Evolutionary conservation across 2,888 invertebrate genomes (phyloP).

Genomic region (Tromatobia lineatoria): DNA sequence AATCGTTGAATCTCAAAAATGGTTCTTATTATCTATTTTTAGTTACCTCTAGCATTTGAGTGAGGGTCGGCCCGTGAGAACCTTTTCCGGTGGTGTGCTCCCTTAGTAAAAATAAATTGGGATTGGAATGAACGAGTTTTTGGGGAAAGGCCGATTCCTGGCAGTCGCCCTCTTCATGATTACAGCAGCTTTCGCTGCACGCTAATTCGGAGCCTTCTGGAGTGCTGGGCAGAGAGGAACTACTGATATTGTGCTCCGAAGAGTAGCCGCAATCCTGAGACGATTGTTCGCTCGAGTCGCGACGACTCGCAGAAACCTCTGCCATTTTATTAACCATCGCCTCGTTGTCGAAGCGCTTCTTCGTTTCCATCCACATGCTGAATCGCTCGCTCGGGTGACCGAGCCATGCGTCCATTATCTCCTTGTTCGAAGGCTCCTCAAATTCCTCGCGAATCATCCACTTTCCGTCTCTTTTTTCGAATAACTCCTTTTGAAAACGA

Average conservation of each 20-base stretch:
- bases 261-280: slow-evolving; percentile 96
- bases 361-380: slow-evolving; percentile 82
- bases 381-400: slow-evolving; percentile 79
- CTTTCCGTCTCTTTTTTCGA: slow-evolving; percentile 73
- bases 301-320: slow-evolving; percentile 71
- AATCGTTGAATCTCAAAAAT: too few relatives aligned
- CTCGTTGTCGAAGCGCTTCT: slow-evolving; percentile 85
- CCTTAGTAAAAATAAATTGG: slow-evolving; percentile 79
- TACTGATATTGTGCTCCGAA: slow-evolving; percentile 93
- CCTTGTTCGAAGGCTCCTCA: slow-evolving; percentile 76
- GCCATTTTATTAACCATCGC: slow-evolving; percentile 86
- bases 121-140: slow-evolving; percentile 78
- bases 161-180: slow-evolving; percentile 87
- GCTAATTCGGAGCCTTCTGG: slow-evolving; percentile 96
- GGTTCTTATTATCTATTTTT: too few relatives aligned
- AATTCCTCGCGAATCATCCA: slow-evolving; percentile 74
- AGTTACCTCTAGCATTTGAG: slow-evolving; percentile 93
- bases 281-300: slow-evolving; percentile 89
- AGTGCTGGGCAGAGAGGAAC: slow-evolving; percentile 93
- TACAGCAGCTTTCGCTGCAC: slow-evolving; percentile 95
- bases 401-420: slow-evolving; percentile 81
- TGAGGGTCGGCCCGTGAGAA: slow-evolving; percentile 86
- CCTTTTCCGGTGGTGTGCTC: slow-evolving; percentile 86
- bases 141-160: slow-evolving; percentile 79
- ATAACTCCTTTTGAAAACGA: slow-evolving; percentile 70